A percentile compares a stretch with the other conserved stretches of the same genome.
Evolutionary conservation across 2,888 invertebrate genomes (phyloP).

Genomic region (Icerya purchasi): DNA sequence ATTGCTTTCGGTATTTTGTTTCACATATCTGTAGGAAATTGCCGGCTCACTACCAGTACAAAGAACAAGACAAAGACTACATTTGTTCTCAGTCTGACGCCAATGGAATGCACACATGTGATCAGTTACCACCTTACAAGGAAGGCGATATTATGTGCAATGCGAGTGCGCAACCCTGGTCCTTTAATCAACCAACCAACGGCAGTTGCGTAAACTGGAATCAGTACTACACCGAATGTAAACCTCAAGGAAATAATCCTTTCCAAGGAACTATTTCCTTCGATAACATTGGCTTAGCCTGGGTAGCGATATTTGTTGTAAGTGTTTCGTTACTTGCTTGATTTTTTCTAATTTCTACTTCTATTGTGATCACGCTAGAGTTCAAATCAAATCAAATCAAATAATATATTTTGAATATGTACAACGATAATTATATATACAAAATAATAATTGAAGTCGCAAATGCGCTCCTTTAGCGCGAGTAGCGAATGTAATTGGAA

Average conservation of each 20-base stretch:
- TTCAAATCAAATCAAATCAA: no score
- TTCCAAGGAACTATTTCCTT: conserved; percentile 98
- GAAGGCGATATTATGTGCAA: conserved; percentile 47
- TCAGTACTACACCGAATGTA: conserved; percentile 89
- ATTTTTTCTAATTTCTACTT: no score
- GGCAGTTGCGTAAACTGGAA: conserved; percentile 93
- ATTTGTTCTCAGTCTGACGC: conserved; percentile 86
- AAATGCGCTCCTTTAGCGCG: no score
- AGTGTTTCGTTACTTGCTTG: no score
- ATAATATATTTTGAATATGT: no score
- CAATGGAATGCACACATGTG: conserved; percentile 84
- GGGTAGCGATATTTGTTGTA: conserved; percentile 99
- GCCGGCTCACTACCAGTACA: conserved; percentile 65
- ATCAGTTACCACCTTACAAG: conserved; percentile 53
- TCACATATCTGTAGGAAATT: conserved; percentile 25
- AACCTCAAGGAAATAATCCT: conserved; percentile 81
- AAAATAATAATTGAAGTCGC: no score
- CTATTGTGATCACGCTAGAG: no score
- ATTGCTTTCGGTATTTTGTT: no score
- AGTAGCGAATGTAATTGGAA: no score
- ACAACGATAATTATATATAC: no score
- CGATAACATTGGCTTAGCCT: conserved; percentile 98
- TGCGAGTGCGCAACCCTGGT: conserved; percentile 37
- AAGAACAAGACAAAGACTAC: conserved; percentile 75
- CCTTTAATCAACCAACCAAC: conserved; percentile 40